A percentile compares a stretch with the other conserved stretches of the same genome.
phyloP scores from a whole-genome alignment of 2,888 invertebrate species.

The Temnothorax ravouxi region DNA sequence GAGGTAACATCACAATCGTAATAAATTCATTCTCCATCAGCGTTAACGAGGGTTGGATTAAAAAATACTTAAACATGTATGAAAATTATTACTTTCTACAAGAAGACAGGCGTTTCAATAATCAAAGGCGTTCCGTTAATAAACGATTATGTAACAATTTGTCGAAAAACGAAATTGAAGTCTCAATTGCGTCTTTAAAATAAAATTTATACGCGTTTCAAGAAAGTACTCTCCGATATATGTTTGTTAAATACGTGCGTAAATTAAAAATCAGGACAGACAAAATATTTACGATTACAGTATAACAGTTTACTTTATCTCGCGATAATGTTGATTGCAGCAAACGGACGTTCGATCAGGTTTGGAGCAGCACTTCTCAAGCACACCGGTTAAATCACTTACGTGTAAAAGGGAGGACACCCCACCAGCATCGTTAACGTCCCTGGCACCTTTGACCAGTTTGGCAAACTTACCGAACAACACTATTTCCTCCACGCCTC shows the following conservation, averaged over 20 bases:
- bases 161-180: neutral
- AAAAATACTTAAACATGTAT: conserved; percentile 64
- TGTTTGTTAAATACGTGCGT: no score
- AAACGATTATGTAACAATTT: conserved; percentile 50
- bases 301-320: neutral
- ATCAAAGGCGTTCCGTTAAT: conserved; percentile 33
- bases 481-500: conserved; percentile 84
- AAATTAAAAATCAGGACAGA: neutral
- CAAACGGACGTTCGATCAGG: conserved; percentile 86
- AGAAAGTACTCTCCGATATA: no score
- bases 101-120: conserved; percentile 29
- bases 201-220: neutral
- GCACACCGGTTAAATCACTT: conserved; percentile 85
- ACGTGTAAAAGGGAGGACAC: conserved; percentile 85
- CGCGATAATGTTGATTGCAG: conserved; percentile 72
- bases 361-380: conserved; percentile 85
- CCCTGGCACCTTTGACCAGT: conserved; percentile 85
- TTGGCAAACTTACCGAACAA: conserved; percentile 85
- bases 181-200: neutral
- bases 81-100: conserved; percentile 53
- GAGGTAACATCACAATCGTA: neutral
- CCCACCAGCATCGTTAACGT: conserved; percentile 84
- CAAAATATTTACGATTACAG: neutral
- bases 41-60: conserved; percentile 63
- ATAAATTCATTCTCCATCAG: conserved; percentile 37